Conservation (phyloP, 2,888 invertebrate species). For the Neoascia interrupta region DNA sequence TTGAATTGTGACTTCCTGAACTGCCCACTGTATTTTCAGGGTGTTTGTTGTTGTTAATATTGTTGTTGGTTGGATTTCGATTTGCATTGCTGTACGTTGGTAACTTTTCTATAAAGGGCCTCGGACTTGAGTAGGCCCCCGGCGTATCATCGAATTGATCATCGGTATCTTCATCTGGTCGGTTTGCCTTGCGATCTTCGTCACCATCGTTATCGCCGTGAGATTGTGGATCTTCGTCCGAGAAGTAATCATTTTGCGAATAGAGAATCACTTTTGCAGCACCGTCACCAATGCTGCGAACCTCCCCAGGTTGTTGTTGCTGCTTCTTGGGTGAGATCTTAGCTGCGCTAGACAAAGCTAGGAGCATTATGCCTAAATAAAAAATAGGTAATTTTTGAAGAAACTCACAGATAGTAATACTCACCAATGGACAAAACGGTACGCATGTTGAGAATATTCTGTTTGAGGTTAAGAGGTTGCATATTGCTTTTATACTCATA, state of each 20-base stretch:
- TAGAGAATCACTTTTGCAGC: conserved; percentile 35
- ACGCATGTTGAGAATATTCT: conserved; percentile 57
- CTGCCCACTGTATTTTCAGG: neutral
- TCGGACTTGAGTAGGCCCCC: conserved; percentile 49
- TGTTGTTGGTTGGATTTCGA: neutral
- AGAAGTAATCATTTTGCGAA: conserved; percentile 35
- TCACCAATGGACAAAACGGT: conserved; percentile 39
- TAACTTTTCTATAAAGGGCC: conserved; percentile 46
- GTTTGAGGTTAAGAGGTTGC: neutral
- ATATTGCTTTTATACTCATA: conserved; percentile 46
- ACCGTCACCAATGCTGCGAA: conserved; percentile 26
- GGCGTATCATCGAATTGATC: conserved; percentile 46
- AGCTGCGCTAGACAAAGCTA: conserved; percentile 4
- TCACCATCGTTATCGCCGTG: conserved; percentile 16
- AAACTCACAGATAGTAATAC: neutral
- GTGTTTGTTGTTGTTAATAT: conserved; percentile 11
- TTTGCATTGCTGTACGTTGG: conserved; percentile 27
- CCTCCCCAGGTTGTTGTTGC: conserved; percentile 1
- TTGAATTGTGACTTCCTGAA: neutral
- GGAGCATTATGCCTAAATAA: conserved; percentile 15
- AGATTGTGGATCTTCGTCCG: conserved; percentile 21
- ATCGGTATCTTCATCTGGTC: conserved; percentile 32
- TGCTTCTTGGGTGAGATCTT: conserved; percentile 31
- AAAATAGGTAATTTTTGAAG: neutral
- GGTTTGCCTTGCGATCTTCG: conserved; percentile 25